Base-by-base conservation (phyloP, 2,888 invertebrate genomes). In the Idaea dimidiata region DNA sequence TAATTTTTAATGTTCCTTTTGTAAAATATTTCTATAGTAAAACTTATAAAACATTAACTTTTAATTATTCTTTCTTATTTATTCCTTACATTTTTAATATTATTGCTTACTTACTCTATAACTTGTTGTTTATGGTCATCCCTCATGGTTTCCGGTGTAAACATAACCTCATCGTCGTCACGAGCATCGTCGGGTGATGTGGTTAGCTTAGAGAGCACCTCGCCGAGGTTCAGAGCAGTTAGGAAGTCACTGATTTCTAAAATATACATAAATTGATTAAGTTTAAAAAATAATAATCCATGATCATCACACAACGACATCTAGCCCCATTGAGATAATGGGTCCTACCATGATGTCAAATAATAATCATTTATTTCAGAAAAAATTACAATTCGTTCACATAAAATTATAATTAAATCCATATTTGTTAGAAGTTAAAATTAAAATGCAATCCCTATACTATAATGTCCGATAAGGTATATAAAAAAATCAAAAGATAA, bases 201-300 rank as follows among this genome's bases (percentile, higher is more conserved):
- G 54, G 77, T 81, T 71, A 97, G 94, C 71, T 94, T 93, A 0
- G 94, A 86, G 7, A 97, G 81, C 0, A 97, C 93, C 73, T 96
- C 95, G 1, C 95, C 94, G 60, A 97, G 87, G 77, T 94, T 95
- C 32, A 94, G 91, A 0, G 97, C 95, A 0, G 94, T 93, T 53
- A 97, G 94, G 79, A 97, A 97, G 75, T 97, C 97, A 2, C 95
- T 95, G 70, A 97, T 96, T 71, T 94, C 95, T 95, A 77, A 31
- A 66, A 54, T 6, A 53, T 61, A 24, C 16, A 24, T 10, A 17
- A 32, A 59, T n/a, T 6, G 10, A 0, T 16, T 7, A 65, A 59
- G 10, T 18, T 57, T 61, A 16, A 17, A 5, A 17, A 31, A 54
- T 6, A 7, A 10, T 32, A 17, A n/a, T 7, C 18, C 57, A 16